Percentiles rank a stretch among this genome's conserved stretches.
Evolutionary conservation across 1,140 invertebrate genomes (phyloP).

Genomic region (Phthorimaea operculella): DNA sequence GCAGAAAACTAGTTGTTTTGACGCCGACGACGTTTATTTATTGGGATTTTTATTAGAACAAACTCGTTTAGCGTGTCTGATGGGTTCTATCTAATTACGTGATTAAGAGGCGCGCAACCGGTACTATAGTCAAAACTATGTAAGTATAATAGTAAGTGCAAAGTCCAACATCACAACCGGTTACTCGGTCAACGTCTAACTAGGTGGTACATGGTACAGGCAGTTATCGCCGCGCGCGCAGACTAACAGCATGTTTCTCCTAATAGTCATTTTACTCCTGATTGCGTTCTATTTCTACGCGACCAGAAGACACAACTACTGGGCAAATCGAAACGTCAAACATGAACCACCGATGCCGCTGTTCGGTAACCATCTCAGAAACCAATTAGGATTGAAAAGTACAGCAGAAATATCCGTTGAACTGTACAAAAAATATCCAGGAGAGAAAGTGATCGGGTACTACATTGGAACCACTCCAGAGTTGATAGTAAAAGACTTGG

Average conservation of each 20-base stretch:
- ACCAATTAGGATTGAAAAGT: constrained; percentile 27
- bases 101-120: too few species aligned
- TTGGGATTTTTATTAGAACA: too few species aligned
- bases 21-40: too few species aligned
- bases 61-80: too few species aligned
- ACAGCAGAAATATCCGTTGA: constrained; percentile 23
- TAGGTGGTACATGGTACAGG: background rate
- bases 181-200: background rate
- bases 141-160: background rate
- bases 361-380: constrained; percentile 36
- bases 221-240: background rate
- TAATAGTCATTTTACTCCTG: constrained; percentile 19
- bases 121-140: too few species aligned
- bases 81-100: too few species aligned
- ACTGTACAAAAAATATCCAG: constrained; percentile 40
- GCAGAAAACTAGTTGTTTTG: too few species aligned
- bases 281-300: constrained; percentile 24
- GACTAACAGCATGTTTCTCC: constrained; percentile 21
- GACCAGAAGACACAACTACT: constrained; percentile 37
- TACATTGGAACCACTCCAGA: constrained; percentile 33
- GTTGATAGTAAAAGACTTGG: constrained; percentile 32
- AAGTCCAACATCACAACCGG: background rate
- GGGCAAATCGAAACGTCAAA: constrained; percentile 40
- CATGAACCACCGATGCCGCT: constrained; percentile 31
- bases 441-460: constrained; percentile 44